phyloP scores from a whole-genome alignment of 2,888 invertebrate genomes.

The Ephialtes manifestator region DNA sequence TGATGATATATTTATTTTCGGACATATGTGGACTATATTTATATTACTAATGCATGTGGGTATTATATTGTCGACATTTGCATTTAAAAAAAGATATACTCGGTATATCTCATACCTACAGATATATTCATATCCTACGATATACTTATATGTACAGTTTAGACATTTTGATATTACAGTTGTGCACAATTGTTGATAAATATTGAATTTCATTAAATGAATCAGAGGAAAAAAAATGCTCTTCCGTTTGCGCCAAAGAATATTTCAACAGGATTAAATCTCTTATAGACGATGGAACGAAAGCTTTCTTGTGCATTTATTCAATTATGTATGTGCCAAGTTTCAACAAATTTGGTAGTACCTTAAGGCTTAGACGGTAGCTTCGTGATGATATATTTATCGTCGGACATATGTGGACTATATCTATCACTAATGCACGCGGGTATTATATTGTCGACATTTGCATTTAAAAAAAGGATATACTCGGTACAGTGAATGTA shows the following conservation, averaged over 20 bases:
- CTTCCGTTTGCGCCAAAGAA: no score
- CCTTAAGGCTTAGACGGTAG: neutral
- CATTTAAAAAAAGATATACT: no score
- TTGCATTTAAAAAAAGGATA: no score
- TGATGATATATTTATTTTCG: neutral
- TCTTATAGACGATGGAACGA: no score
- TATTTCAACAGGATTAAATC: no score
- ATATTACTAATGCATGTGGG: neutral
- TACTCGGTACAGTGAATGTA: neutral
- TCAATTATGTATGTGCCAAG: no score
- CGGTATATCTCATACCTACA: no score
- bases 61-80: neutral
- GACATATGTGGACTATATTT: neutral
- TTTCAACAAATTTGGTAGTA: no score
- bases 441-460: neutral
- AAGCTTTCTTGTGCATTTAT: no score
- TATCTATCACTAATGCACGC: no score
- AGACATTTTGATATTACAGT: neutral
- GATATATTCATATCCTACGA: no score
- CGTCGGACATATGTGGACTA: neutral
- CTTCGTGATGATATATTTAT: neutral
- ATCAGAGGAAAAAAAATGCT: neutral
- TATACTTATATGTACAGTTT: neutral
- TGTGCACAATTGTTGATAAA: neutral
- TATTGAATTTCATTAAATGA: neutral